Percentiles rank a stretch among this genome's conserved stretches.
phyloP scores from a whole-genome alignment of 2,797 vertebrate species.

The Gymnodraco acuticeps region DNA sequence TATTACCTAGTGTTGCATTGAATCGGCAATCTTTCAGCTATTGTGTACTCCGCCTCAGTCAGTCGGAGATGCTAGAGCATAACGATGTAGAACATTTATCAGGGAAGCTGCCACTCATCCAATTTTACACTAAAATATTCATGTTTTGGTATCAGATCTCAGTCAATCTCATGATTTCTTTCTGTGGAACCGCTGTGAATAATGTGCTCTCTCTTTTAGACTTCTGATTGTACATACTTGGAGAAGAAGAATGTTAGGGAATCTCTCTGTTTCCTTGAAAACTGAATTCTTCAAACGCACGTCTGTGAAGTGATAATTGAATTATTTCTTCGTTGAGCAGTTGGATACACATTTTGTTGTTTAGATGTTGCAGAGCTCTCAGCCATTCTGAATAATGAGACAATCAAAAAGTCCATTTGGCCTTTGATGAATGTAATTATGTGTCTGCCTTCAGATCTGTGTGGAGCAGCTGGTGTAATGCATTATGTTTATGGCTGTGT shows the following conservation, averaged over 20 bases:
- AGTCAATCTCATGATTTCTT: background rate
- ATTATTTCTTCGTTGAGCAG: conserved; percentile 19
- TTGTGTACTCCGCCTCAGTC: background rate
- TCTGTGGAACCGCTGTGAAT: background rate
- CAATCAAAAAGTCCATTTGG: conserved; percentile 32
- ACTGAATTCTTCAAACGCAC: background rate
- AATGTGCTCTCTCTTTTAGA: background rate
- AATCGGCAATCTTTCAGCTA: conserved; percentile 3
- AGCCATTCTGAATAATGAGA: conserved; percentile 36
- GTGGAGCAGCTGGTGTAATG: conserved; percentile 3
- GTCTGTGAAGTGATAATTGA: background rate
- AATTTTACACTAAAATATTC: background rate
- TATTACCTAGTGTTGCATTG: background rate
- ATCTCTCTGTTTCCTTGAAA: conserved; percentile 7
- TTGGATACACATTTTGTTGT: conserved; percentile 27
- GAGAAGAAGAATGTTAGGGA: background rate
- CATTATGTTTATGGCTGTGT: conserved; percentile 15
- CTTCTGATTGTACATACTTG: background rate
- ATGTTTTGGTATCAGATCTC: background rate
- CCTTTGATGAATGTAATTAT: conserved; percentile 49
- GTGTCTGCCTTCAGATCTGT: conserved; percentile 22
- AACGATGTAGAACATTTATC: background rate
- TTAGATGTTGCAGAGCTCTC: conserved; percentile 23
- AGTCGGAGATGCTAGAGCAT: background rate
- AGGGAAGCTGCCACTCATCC: background rate